Evolutionary conservation across 2,113 vertebrate genomes (phyloP).

Genomic region (Istiophorus platypterus): DNA sequence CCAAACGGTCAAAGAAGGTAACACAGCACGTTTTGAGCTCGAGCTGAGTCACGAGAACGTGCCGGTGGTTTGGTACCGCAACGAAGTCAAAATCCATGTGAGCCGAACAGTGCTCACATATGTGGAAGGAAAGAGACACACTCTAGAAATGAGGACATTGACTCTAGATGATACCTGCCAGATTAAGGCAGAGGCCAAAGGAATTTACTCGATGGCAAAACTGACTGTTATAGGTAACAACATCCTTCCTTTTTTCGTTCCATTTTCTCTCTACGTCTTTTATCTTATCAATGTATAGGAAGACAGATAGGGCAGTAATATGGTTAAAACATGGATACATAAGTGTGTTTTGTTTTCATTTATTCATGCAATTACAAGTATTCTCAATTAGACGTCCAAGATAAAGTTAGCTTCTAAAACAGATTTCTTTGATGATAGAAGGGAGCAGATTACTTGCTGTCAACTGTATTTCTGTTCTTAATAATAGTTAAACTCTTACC

Average conservation of each 20-base stretch:
- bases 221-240: constrained; percentile 95
- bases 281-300: not conserved
- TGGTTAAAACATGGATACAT: not conserved
- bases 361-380: not conserved
- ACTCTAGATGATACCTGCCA: constrained; percentile 96
- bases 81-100: constrained; percentile 94
- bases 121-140: constrained; percentile 91
- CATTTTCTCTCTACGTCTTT: not conserved
- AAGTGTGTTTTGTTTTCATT: not conserved
- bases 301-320: not conserved
- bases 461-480: not conserved
- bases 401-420: too few species aligned
- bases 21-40: constrained; percentile 90
- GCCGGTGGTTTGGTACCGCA: constrained; percentile 93
- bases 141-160: constrained; percentile 92
- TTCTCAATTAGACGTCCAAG: too few species aligned
- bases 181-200: constrained; percentile 94
- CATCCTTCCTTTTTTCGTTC: not conserved
- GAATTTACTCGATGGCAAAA: constrained; percentile 88
- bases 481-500: too few species aligned
- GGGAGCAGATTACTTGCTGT: not conserved
- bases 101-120: constrained; percentile 91
- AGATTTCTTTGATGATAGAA: too few species aligned
- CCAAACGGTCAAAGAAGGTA: constrained; percentile 94
- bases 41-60: constrained; percentile 95